A percentile compares a stretch with the other conserved stretches of the same genome.
Evolutionary conservation across 1,140 invertebrate species (phyloP).

Genomic region (Bicyclus anynana): DNA sequence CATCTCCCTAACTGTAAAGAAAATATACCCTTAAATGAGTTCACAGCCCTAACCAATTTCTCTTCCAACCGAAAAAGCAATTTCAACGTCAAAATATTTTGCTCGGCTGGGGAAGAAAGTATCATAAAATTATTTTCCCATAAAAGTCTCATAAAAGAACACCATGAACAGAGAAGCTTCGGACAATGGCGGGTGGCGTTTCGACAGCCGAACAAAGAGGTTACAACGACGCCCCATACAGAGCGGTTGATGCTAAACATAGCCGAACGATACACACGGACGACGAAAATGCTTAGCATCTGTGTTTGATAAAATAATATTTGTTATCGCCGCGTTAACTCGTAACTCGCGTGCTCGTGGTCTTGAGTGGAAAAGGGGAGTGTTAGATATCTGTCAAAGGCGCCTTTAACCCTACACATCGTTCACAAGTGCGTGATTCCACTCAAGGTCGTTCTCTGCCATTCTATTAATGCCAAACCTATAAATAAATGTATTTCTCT

Average conservation of each 20-base stretch:
- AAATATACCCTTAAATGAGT: neutral
- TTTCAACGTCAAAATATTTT: neutral
- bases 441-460: too few species aligned
- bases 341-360: too few species aligned
- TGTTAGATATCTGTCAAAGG: too few species aligned
- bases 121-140: conserved; percentile 29
- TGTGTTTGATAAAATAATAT: neutral
- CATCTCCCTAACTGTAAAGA: too few species aligned
- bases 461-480: too few species aligned
- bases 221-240: conserved; percentile 33
- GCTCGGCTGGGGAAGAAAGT: neutral
- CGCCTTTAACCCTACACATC: too few species aligned
- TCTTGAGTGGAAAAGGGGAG: too few species aligned
- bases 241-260: conserved; percentile 44
- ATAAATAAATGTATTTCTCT: too few species aligned
- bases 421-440: too few species aligned
- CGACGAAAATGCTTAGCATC: neutral
- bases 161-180: conserved; percentile 33
- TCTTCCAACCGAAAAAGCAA: conserved; percentile 2
- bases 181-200: conserved; percentile 46
- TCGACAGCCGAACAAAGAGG: conserved; percentile 42
- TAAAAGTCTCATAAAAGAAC: conserved; percentile 32
- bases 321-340: too few species aligned
- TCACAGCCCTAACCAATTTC: neutral
- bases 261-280: conserved; percentile 25